Evolutionary conservation across 2,113 vertebrate genomes (phyloP), one percentile per base, ranked within the genome.

Genomic region (Phoxinus phoxinus): DNA sequence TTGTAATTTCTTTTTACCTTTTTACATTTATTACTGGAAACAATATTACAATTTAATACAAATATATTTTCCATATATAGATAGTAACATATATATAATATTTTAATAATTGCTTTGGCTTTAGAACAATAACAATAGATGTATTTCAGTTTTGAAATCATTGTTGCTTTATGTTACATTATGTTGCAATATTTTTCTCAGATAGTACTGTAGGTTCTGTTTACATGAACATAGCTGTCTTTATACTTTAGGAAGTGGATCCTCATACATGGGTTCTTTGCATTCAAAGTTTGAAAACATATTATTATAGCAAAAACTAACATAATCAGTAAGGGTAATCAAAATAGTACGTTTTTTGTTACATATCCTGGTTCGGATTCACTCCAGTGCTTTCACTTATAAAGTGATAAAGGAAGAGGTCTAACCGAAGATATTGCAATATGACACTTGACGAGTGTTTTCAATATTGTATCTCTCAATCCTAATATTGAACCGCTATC

Each of bases 401-500:
- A 46, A 74, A 74, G 72, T 27, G 13, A 27, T 46, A 81, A 63
- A 63, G 35, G 58, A 81, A 46, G 23, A 15, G 12, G 58, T 77
- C 25, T 59, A 56, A 25, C 37, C 3, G 32, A 69, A 27, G n/a
- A 53, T 84, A 59, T 35, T 61, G 51, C n/a, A 25, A 63, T 27
- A 65, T 25, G 48, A 69, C 37, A 53, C 30, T 27, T 71, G 63
- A 53, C 4, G 25, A 58, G 77, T 71, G 6, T 85, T 35, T 56
- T 30, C 48, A 58, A 30, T 72, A 23, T 79, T 58, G 65, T 48
- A 69, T 78, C 51, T 72, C 69, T 71, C 69, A 3, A 10, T 59
- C 59, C 41, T 61, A 65, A 58, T 32, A 71, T 71, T 71, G 9
- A 82, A 67, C 25, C n/a, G 56, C 63, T 59, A 44, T 72, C 46